Evolutionary conservation across 2,113 vertebrate species (phyloP).

Genomic region (Xiphophorus maculatus): DNA sequence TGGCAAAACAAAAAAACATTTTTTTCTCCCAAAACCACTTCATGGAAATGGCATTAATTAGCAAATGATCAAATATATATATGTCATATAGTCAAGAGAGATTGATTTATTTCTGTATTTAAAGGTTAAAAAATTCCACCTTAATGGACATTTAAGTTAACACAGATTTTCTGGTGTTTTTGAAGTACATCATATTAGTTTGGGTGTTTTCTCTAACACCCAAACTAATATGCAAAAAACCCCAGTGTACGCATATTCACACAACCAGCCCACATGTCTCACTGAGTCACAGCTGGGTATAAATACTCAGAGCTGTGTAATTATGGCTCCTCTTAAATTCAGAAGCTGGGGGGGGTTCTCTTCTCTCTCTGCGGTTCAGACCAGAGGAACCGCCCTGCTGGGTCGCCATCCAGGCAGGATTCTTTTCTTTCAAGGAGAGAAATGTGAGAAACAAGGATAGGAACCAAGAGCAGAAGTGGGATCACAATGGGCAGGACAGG

Average conservation of each 20-base stretch:
- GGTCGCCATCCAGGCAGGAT: constrained; percentile 3
- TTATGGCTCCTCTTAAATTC: constrained; percentile 71
- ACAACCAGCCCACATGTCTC: constrained; percentile 58
- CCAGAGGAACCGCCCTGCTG: constrained; percentile 48
- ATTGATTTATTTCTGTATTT: not conserved
- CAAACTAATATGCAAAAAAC: constrained; percentile 5
- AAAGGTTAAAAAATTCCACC: not conserved
- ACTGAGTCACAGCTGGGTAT: constrained; percentile 69
- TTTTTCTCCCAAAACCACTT: no score
- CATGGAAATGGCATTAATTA: no score
- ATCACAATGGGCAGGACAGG: not conserved
- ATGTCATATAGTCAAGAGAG: not conserved
- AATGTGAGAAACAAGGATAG: constrained; percentile 12
- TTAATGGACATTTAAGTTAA: not conserved
- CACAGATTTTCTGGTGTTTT: constrained; percentile 10
- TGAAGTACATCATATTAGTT: constrained; percentile 34
- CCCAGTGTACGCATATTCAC: constrained; percentile 29
- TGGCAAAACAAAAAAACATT: no score
- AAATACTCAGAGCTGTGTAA: constrained; percentile 73
- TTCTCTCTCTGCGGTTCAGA: constrained; percentile 52
- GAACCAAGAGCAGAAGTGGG: not conserved
- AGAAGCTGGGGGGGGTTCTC: constrained; percentile 40
- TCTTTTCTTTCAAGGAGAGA: constrained; percentile 1
- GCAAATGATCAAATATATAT: no score
- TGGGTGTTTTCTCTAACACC: constrained; percentile 37